Evolutionary conservation across 2,797 vertebrate species (phyloP), one percentile per base, ranked within the genome.

Genomic region (Chelonia mydas): DNA sequence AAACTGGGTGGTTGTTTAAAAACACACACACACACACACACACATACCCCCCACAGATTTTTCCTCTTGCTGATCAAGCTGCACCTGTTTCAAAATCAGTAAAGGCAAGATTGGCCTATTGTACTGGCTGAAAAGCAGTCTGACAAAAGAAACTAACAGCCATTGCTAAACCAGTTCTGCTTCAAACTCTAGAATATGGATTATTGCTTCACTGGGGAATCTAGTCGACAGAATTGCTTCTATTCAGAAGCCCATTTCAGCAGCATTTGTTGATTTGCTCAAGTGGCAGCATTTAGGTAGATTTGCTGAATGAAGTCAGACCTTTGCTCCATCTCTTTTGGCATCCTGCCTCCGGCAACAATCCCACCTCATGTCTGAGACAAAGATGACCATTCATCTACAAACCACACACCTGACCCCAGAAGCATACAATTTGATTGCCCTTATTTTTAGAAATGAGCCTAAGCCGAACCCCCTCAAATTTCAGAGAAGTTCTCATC

Each of bases 341-440:
- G 68, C 68, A 8, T 8, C 41, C n/a, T 74, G 7, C 72, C 87
- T 83, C 59, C 81, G 51, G 61, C 87, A 87, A 72, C 47, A 37
- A 5, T 86, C 12, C 85, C 23, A 3, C 83, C 79, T 12, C 68
- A 72, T 68, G 79, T 68, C 33, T 76, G 84, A 23, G 45, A 78
- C 21, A 0, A 55, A 76, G 41, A 7, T 1, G 57, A 37, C 45
- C 86, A 49, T 61, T 31, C 37, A 33, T 16, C 27, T 25, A 78
- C 45, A n/a, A 74, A 0, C 2, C 55, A 4, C 8, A 1, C 0
- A 2, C 23, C 25, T 54, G 49, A 13, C n/a, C 12, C 17, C 65
- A 74, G 49, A n/a, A 68, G 33, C 47, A 8, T 19, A 33, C 11
- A 7, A 41, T 45, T 54, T 47, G 17, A 10, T 53, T 31, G 68